A percentile compares a stretch with the other conserved stretches of the same genome.
Conservation (phyloP, 2,888 invertebrate genomes). For the Entomobrya proxima region DNA sequence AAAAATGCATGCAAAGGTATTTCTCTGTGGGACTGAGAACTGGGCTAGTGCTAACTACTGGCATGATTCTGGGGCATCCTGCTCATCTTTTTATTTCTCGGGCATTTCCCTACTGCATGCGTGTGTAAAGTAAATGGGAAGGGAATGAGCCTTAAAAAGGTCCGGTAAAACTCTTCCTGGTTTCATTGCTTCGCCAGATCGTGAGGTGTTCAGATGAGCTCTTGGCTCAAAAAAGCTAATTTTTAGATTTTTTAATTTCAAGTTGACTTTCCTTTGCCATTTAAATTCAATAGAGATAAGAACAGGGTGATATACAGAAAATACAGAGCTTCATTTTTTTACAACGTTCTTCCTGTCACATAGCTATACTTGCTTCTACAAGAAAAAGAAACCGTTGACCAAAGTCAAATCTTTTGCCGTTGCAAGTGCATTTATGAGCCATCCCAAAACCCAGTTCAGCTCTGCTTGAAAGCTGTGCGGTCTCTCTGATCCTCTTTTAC, state of each 20-base stretch:
- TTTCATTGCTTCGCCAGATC: slow-evolving; percentile 30
- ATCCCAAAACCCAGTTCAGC: background rate
- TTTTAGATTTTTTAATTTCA: background rate
- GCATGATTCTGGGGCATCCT: background rate
- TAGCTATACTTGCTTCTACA: background rate
- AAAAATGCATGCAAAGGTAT: background rate
- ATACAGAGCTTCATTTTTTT: background rate
- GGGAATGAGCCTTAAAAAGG: slow-evolving; percentile 52
- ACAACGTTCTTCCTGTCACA: background rate
- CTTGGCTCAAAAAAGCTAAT: background rate
- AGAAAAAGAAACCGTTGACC: background rate
- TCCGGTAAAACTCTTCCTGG: slow-evolving; percentile 34
- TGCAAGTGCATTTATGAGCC: background rate
- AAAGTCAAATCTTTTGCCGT: background rate
- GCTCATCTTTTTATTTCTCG: background rate
- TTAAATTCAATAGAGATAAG: too few relatives aligned
- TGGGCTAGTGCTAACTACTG: too few relatives aligned
- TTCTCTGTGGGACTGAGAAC: background rate
- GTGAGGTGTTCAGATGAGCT: background rate
- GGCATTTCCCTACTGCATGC: too few relatives aligned
- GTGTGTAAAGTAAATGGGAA: too few relatives aligned
- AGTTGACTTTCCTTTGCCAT: background rate
- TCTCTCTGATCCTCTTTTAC: background rate
- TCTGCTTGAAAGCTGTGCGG: background rate
- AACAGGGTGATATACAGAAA: background rate